Evolutionary conservation across 1,140 invertebrate genomes (phyloP).

Genomic region (Drosophila neocordata): DNA sequence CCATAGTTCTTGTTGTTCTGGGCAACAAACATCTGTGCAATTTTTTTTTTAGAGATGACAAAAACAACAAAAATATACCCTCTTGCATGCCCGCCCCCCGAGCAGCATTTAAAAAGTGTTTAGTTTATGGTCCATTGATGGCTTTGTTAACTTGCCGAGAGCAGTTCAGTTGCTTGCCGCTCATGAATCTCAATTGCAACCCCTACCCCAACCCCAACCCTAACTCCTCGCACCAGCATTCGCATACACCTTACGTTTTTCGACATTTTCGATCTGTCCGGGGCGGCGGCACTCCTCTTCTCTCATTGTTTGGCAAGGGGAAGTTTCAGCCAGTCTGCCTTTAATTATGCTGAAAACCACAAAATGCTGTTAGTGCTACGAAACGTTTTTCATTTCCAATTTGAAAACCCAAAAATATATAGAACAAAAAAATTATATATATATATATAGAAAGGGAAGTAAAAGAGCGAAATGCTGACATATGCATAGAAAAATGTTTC

Average conservation of each 20-base stretch:
- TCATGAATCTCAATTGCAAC: slow-evolving; percentile 66
- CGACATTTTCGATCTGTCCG: slow-evolving; percentile 81
- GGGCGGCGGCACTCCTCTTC: slow-evolving; percentile 42
- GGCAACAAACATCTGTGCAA: slow-evolving; percentile 66
- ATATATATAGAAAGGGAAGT: neutral
- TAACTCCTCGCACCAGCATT: neutral
- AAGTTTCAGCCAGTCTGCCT: slow-evolving; percentile 59
- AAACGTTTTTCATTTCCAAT: slow-evolving; percentile 77
- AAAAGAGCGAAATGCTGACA: slow-evolving; percentile 58
- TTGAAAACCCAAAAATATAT: slow-evolving; percentile 33
- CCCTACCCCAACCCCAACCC: slow-evolving; percentile 8
- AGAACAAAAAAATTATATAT: no score
- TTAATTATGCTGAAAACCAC: slow-evolving; percentile 81
- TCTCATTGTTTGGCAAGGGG: slow-evolving; percentile 15
- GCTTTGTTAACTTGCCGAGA: slow-evolving; percentile 77
- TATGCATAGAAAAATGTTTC: slow-evolving; percentile 67
- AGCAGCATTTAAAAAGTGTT: slow-evolving; percentile 80
- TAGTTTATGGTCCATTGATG: slow-evolving; percentile 82
- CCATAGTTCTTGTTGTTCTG: slow-evolving; percentile 16
- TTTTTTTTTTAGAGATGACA: slow-evolving; percentile 34
- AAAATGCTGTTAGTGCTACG: slow-evolving; percentile 74
- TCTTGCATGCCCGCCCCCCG: slow-evolving; percentile 28
- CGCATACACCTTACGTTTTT: slow-evolving; percentile 79
- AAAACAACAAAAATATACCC: slow-evolving; percentile 13
- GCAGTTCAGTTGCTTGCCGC: slow-evolving; percentile 30